Evolutionary conservation across 2,888 invertebrate species (phyloP).

Genomic region (Megastigmus dorsalis): DNA sequence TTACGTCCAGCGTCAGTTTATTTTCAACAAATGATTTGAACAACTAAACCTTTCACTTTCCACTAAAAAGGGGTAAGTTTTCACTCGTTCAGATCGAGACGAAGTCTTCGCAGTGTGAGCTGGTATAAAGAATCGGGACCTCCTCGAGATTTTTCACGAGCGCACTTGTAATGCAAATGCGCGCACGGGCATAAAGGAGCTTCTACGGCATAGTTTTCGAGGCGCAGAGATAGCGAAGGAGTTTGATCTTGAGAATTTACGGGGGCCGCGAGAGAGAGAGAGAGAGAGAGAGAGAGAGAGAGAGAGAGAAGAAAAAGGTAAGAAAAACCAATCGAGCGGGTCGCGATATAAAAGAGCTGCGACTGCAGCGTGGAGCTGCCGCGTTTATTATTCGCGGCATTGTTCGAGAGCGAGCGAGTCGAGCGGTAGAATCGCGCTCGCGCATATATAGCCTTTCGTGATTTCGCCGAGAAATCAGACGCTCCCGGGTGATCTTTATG

Average conservation of each 20-base stretch:
- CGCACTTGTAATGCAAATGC: too few relatives aligned
- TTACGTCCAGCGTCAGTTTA: too few relatives aligned
- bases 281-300: too few relatives aligned
- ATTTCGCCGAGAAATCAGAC: conserved; percentile 66
- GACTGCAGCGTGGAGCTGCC: neutral
- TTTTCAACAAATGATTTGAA: too few relatives aligned
- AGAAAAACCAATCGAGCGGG: conserved; percentile 6
- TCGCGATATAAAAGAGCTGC: conserved; percentile 17
- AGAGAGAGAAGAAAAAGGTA: conserved; percentile 8
- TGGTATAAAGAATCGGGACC: neutral
- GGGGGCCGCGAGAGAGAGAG: too few relatives aligned
- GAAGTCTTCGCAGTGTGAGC: conserved; percentile 43
- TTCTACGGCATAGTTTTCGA: too few relatives aligned
- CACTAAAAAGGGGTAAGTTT: too few relatives aligned
- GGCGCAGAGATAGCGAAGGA: too few relatives aligned
- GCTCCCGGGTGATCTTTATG: conserved; percentile 71
- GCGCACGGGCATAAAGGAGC: too few relatives aligned
- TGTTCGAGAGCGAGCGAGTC: conserved; percentile 25
- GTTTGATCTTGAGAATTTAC: conserved; percentile 5
- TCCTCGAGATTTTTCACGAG: conserved; percentile 19
- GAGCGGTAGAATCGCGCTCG: neutral
- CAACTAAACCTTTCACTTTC: too few relatives aligned
- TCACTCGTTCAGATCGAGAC: too few relatives aligned
- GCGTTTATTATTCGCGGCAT: conserved; percentile 49
- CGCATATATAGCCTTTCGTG: conserved; percentile 45